These are phyloP conservation scores for Ceyx margarethae DNA, from an alignment of 2,113 vertebrate species.

Conservation along the genomic window DNA sequence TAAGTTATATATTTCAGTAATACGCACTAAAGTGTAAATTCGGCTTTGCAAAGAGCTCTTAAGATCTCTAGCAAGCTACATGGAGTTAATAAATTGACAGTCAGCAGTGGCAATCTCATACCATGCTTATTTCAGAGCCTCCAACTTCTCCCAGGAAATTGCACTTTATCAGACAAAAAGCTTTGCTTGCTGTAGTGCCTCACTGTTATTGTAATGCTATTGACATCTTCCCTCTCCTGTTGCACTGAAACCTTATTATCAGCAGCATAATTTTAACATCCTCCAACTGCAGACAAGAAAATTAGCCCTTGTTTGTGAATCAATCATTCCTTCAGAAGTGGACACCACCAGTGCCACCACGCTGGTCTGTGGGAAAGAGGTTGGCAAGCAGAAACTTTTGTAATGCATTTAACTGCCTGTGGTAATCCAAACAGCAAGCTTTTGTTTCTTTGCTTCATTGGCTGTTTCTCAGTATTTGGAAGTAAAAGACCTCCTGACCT, in stretches of 20 bases:
- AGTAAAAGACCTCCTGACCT: neutral
- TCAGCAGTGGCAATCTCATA: conserved; percentile 20
- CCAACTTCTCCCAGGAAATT: conserved; percentile 48
- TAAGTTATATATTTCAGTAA: conserved; percentile 42
- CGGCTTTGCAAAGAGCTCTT: conserved; percentile 22
- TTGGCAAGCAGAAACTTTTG: neutral
- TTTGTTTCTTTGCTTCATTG: neutral
- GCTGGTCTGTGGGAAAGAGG: neutral
- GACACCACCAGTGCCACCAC: neutral
- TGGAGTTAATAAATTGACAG: conserved; percentile 53
- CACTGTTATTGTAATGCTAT: conserved; percentile 42
- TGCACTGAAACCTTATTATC: conserved; percentile 39
- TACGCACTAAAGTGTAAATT: conserved; percentile 47
- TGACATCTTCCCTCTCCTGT: conserved; percentile 18
- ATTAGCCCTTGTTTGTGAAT: conserved; percentile 1
- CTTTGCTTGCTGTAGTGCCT: conserved; percentile 10
- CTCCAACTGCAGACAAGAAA: neutral
- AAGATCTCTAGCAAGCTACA: conserved; percentile 17
- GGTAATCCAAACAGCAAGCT: neutral
- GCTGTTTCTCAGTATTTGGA: neutral
- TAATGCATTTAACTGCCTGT: neutral
- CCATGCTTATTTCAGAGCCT: conserved; percentile 19
- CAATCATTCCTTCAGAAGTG: neutral
- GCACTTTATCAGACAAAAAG: conserved; percentile 50
- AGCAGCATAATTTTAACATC: neutral